Evolutionary conservation across 1,140 invertebrate genomes (phyloP).

Genomic region (Drosophila insularis): DNA sequence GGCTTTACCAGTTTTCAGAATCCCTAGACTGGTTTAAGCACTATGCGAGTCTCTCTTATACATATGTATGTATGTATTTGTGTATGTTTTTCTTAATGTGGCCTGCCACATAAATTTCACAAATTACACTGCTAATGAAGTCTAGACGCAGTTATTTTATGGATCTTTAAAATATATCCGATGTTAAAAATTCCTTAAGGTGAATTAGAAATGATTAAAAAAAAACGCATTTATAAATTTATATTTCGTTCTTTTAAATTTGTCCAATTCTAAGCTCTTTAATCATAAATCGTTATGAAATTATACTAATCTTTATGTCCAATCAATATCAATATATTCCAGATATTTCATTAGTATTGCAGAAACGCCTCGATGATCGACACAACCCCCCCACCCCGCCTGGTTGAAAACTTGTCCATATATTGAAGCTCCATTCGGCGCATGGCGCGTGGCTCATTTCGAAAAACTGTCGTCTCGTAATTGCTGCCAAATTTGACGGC

Average conservation of each 20-base stretch:
- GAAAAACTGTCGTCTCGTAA: constrained; percentile 36
- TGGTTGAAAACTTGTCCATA: too few relatives aligned
- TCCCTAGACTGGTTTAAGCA: constrained; percentile 27
- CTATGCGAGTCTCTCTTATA: constrained; percentile 1
- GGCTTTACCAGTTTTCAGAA: constrained; percentile 38
- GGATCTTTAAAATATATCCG: constrained; percentile 29
- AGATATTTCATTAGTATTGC: constrained; percentile 29
- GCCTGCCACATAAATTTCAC: constrained; percentile 75
- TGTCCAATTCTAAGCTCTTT: too few relatives aligned
- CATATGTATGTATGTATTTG: not conserved
- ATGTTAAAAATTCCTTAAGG: constrained; percentile 2
- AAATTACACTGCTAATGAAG: constrained; percentile 77
- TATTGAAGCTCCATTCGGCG: not conserved
- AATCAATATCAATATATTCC: not conserved
- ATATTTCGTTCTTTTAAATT: too few relatives aligned
- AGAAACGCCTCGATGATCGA: constrained; percentile 26
- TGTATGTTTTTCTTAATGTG: constrained; percentile 62
- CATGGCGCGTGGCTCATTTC: constrained; percentile 51
- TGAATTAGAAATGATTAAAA: constrained; percentile 22
- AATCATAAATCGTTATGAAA: not conserved
- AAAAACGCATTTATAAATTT: not conserved
- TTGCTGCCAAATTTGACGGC: constrained; percentile 51
- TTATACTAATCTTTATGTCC: constrained; percentile 6
- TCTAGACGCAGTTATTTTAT: constrained; percentile 61
- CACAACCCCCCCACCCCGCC: not conserved